Percentiles rank a stretch among this genome's conserved stretches.
Evolutionary conservation across 1,140 invertebrate genomes (phyloP).

Genomic region (Venustaconcha ellipsiformis): DNA sequence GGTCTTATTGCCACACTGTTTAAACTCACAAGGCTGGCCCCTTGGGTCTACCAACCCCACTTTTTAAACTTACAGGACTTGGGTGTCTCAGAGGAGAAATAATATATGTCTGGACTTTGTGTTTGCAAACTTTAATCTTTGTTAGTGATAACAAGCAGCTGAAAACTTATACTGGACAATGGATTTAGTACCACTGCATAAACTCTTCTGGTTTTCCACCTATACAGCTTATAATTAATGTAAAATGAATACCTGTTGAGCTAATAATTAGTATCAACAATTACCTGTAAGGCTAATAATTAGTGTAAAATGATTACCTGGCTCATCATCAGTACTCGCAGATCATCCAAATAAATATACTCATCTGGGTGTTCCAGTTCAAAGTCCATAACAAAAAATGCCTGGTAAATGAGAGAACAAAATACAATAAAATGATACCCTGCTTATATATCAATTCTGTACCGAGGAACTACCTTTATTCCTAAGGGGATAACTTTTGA

Average conservation of each 20-base stretch:
- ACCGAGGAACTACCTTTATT: background rate
- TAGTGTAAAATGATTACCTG: slow-evolving; percentile 43
- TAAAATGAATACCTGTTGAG: background rate
- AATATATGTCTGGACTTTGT: too few relatives aligned
- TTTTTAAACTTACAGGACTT: too few relatives aligned
- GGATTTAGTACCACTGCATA: slow-evolving; percentile 1
- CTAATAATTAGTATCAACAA: background rate
- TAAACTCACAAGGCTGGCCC: too few relatives aligned
- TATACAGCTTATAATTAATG: background rate
- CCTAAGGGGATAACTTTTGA: background rate
- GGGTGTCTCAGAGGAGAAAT: too few relatives aligned
- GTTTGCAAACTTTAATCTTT: too few relatives aligned
- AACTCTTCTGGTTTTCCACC: background rate
- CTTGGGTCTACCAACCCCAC: too few relatives aligned
- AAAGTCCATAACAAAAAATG: slow-evolving; percentile 61
- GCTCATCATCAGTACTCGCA: slow-evolving; percentile 44
- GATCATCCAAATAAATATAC: slow-evolving; percentile 33
- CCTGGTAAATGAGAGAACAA: slow-evolving; percentile 45
- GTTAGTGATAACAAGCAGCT: slow-evolving; percentile 2
- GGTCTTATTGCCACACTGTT: too few relatives aligned
- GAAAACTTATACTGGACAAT: background rate
- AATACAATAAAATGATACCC: background rate
- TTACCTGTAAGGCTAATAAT: background rate
- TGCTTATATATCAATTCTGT: background rate
- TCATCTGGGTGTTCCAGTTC: slow-evolving; percentile 47